A percentile compares a stretch with the other conserved stretches of the same genome.
Evolutionary conservation across 1,140 invertebrate genomes (phyloP).

Genomic region (Megathymus violae): DNA sequence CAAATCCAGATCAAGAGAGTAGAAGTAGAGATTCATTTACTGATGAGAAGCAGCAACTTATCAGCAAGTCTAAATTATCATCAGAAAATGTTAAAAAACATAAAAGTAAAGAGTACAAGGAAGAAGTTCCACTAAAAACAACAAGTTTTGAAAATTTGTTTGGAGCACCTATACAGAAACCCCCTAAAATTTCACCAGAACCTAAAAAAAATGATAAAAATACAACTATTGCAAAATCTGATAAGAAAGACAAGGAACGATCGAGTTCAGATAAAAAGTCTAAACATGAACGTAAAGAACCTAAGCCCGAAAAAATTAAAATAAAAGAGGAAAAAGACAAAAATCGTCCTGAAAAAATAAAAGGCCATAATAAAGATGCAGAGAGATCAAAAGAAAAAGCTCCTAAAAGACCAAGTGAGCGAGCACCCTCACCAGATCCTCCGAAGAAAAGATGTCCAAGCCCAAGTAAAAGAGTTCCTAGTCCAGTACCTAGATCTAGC

Average conservation of each 20-base stretch:
- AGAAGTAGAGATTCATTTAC: constrained; percentile 81
- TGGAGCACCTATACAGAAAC: constrained; percentile 90
- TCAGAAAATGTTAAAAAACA: constrained; percentile 87
- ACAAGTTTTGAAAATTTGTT: constrained; percentile 91
- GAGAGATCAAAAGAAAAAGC: constrained; percentile 86
- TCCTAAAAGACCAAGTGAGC: constrained; percentile 74
- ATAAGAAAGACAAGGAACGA: constrained; percentile 86
- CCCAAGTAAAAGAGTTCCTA: constrained; percentile 76
- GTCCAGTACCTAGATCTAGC: constrained; percentile 72
- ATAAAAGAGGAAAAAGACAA: constrained; percentile 85
- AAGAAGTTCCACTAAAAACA: constrained; percentile 85
- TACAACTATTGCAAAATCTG: constrained; percentile 76
- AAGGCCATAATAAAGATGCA: constrained; percentile 85
- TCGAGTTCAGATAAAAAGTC: constrained; percentile 84
- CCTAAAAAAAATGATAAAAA: constrained; percentile 86
- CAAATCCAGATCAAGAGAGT: constrained; percentile 78
- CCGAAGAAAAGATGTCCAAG: constrained; percentile 85
- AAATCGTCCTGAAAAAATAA: constrained; percentile 86
- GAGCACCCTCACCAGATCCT: constrained; percentile 78
- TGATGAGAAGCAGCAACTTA: constrained; percentile 83
- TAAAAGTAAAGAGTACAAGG: constrained; percentile 86
- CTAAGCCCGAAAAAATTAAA: constrained; percentile 83
- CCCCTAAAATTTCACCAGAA: constrained; percentile 86
- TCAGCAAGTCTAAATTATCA: constrained; percentile 88
- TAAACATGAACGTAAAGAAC: constrained; percentile 84